These are phyloP conservation scores for Siderastrea siderea DNA, from an alignment of 92 coral and sea anemone genomes.

Conservation along the genomic window DNA sequence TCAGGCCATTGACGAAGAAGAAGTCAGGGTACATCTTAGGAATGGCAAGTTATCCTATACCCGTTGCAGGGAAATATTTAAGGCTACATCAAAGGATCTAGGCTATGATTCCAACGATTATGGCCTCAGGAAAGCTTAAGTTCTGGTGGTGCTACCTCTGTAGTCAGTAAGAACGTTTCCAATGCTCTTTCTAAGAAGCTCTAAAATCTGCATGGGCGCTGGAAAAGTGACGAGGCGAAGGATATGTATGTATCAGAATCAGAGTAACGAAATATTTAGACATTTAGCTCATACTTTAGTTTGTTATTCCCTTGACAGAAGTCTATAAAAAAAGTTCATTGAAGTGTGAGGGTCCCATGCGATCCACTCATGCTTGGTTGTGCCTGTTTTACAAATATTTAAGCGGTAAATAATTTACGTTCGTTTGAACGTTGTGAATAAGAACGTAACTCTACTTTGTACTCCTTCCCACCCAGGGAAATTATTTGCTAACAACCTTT, in stretches of 20 bases:
- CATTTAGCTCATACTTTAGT: neutral
- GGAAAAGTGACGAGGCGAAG: neutral
- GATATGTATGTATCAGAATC: neutral
- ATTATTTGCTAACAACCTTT: too few species aligned
- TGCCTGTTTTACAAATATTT: too few species aligned
- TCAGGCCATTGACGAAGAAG: constrained; percentile 9
- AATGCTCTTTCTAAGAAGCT: too few species aligned
- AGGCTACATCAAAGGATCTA: neutral
- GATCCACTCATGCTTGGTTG: too few species aligned
- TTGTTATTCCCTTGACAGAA: too few species aligned
- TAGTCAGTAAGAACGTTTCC: neutral
- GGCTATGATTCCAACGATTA: neutral
- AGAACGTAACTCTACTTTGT: too few species aligned
- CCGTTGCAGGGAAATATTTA: neutral
- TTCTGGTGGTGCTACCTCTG: neutral
- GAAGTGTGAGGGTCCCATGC: too few species aligned
- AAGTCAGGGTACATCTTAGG: neutral
- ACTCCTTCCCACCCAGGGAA: too few species aligned
- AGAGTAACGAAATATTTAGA: neutral
- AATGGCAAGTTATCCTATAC: neutral
- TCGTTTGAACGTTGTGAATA: too few species aligned
- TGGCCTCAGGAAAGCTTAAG: neutral
- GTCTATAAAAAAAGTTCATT: too few species aligned
- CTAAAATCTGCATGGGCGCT: neutral
- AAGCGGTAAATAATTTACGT: too few species aligned